Conservation (phyloP, 2,797 vertebrate genomes). For the Lagorchestes hirsutus region DNA sequence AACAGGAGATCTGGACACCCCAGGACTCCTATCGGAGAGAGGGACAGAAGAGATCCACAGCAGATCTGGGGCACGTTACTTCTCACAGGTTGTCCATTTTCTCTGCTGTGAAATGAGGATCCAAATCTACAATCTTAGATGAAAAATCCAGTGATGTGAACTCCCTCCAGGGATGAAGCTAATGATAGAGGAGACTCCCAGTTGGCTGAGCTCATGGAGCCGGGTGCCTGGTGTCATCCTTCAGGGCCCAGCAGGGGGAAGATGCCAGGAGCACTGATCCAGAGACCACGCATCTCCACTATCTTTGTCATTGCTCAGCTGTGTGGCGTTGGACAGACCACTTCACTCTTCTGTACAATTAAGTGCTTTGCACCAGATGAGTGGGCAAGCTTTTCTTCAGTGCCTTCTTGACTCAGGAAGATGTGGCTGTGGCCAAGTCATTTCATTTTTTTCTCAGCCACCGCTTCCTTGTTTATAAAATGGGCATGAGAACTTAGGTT, state of each 20-base stretch:
- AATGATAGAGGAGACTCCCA: not conserved
- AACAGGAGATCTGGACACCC: not conserved
- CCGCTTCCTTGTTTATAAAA: not conserved
- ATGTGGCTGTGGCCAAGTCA: not conserved
- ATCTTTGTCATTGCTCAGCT: not conserved
- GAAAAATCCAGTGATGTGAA: not conserved
- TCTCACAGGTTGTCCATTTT: not conserved
- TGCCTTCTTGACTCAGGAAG: not conserved
- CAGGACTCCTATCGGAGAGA: not conserved
- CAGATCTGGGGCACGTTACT: not conserved
- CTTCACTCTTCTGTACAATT: not conserved
- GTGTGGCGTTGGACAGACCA: not conserved
- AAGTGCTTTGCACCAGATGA: not conserved
- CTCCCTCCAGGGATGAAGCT: not conserved
- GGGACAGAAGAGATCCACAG: not conserved
- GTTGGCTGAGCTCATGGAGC: not conserved
- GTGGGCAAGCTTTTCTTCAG: not conserved
- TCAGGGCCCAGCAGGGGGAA: not conserved
- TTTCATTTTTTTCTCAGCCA: not conserved
- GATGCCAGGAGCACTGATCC: not conserved
- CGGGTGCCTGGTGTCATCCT: not conserved
- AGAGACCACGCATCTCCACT: not conserved
- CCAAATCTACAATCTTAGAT: not conserved
- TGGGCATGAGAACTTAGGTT: not conserved
- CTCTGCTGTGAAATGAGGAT: not conserved